phyloP scores from a whole-genome alignment of 2,113 vertebrate species.

The Pithys albifrons region DNA sequence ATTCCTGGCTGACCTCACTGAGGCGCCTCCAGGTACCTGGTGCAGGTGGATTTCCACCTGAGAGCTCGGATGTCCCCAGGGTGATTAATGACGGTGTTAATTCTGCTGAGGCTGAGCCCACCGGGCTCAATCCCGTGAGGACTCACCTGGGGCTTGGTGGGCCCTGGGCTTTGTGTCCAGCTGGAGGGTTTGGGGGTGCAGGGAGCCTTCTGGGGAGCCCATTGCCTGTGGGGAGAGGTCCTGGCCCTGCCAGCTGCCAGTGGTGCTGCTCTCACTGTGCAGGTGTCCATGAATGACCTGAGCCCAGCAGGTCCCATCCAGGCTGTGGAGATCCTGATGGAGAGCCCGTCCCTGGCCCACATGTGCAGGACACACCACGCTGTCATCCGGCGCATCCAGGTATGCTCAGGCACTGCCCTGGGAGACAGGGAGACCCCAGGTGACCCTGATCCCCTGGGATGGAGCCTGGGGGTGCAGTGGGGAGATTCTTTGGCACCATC shows the following conservation, averaged over 20 bases:
- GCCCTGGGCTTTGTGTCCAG: fast-evolving
- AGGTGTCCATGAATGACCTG: constrained; percentile 73
- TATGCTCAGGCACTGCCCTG: not conserved
- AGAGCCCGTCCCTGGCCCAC: constrained; percentile 81
- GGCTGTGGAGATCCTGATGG: constrained; percentile 81
- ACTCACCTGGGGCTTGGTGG: not conserved
- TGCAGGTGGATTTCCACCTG: not conserved
- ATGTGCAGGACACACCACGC: constrained; percentile 87
- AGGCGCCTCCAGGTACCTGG: not conserved
- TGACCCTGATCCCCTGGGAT: not conserved
- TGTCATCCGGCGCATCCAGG: constrained; percentile 83
- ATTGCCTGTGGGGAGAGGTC: fast-evolving
- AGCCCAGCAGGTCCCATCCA: constrained; percentile 60
- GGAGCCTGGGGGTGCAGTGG: not conserved
- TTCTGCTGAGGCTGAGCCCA: not conserved
- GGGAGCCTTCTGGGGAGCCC: not conserved
- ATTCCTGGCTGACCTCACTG: not conserved
- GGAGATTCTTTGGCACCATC: not conserved
- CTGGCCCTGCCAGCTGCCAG: not conserved
- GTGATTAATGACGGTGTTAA: not conserved
- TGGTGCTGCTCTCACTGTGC: not conserved
- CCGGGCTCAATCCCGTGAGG: fast-evolving
- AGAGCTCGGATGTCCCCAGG: not conserved
- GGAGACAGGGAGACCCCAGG: not conserved
- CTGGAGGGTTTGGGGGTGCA: too few species aligned